phyloP scores from a whole-genome alignment of 2,888 invertebrate genomes.

The Agrenia bidenticulata region DNA sequence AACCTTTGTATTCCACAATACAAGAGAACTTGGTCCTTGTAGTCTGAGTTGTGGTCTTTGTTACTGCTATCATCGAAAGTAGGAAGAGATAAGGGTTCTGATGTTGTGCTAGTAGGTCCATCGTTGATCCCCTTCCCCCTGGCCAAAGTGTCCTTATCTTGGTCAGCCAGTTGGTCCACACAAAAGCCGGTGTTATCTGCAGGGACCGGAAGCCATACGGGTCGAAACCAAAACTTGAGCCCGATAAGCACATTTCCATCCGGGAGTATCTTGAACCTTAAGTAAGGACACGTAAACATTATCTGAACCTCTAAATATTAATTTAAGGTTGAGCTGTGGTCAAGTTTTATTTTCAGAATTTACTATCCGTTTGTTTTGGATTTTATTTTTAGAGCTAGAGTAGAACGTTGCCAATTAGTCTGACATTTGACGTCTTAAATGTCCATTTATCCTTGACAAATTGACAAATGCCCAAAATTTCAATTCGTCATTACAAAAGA shows the following conservation, averaged over 20 bases:
- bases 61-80: background rate
- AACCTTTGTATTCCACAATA: constrained; percentile 37
- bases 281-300: too few relatives aligned
- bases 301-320: too few relatives aligned
- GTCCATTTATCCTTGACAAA: too few relatives aligned
- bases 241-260: constrained; percentile 38
- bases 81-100: too few relatives aligned
- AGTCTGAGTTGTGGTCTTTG: constrained; percentile 6
- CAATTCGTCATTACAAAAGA: too few relatives aligned
- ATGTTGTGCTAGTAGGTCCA: too few relatives aligned
- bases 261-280: constrained; percentile 37
- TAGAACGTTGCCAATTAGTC: too few relatives aligned
- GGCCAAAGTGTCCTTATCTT: constrained; percentile 13
- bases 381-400: too few relatives aligned
- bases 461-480: too few relatives aligned
- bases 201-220: constrained; percentile 42
- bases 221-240: constrained; percentile 44
- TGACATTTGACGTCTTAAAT: too few relatives aligned
- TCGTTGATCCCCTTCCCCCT: background rate
- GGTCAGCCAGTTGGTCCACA: constrained; percentile 29
- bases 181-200: constrained; percentile 30
- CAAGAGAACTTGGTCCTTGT: constrained; percentile 41
- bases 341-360: too few relatives aligned
- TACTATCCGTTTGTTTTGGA: background rate
- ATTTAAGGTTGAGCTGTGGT: too few relatives aligned